Conservation (phyloP, 2,888 invertebrate species). For the Microplitis manilae region DNA sequence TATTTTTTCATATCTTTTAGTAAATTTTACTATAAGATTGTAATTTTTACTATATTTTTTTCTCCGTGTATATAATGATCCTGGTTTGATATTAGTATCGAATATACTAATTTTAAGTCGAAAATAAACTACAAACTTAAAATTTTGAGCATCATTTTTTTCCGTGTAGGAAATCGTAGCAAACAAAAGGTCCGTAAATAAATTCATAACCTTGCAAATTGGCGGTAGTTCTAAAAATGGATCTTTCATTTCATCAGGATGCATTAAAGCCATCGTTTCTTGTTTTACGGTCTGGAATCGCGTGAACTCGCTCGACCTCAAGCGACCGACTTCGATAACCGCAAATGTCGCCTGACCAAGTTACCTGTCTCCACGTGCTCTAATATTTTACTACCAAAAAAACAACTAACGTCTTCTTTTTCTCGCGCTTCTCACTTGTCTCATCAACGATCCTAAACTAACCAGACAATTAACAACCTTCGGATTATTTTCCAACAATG, state of each 20-base stretch:
- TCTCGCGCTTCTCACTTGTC: background rate
- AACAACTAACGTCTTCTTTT: conserved; percentile 18
- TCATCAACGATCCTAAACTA: no score
- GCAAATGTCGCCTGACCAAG: conserved; percentile 62
- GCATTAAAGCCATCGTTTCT: conserved; percentile 50
- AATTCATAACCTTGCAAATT: background rate
- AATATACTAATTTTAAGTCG: no score
- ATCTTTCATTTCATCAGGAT: conserved; percentile 45
- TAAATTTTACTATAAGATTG: no score
- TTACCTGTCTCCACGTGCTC: conserved; percentile 53
- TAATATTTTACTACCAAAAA: conserved; percentile 33
- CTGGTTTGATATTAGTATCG: no score
- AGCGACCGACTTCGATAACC: conserved; percentile 66
- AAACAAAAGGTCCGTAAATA: background rate
- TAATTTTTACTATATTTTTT: no score
- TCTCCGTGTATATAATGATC: no score
- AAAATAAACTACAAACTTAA: no score
- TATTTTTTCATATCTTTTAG: no score
- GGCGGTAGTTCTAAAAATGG: conserved; percentile 46
- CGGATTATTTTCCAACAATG: no score
- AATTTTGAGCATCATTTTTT: no score
- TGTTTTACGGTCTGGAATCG: conserved; percentile 44
- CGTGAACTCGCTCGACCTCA: conserved; percentile 67
- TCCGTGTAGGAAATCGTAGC: background rate
- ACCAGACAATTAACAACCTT: no score